Percentiles rank a stretch among this genome's conserved stretches.
phyloP scores from a whole-genome alignment of 2,113 vertebrate genomes.

The Orycteropus afer region DNA sequence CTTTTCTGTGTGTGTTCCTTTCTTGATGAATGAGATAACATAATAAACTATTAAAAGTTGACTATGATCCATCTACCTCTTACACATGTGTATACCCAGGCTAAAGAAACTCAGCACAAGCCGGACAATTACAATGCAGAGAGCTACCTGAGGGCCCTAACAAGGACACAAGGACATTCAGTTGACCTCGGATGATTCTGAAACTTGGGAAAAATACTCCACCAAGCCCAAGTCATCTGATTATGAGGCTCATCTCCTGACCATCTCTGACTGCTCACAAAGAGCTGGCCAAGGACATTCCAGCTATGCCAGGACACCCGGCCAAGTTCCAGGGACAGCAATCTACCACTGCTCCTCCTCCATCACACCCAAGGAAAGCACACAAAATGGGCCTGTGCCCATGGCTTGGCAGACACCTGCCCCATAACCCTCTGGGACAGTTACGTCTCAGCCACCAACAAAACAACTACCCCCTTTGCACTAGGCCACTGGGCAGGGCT shows the following conservation, averaged over 20 bases:
- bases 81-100: background rate
- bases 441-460: background rate
- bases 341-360: background rate
- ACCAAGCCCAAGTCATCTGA: slow-evolving; percentile 57
- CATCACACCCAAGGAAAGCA: slow-evolving; percentile 44
- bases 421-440: background rate
- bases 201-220: slow-evolving; percentile 59
- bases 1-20: background rate
- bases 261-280: slow-evolving; percentile 48
- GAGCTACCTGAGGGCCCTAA: background rate
- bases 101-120: slow-evolving; percentile 14
- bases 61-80: background rate
- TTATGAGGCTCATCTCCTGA: slow-evolving; percentile 73
- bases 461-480: background rate
- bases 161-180: slow-evolving; percentile 29
- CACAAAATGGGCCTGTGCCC: background rate
- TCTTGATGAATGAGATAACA: background rate
- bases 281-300: slow-evolving; percentile 75
- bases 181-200: slow-evolving; percentile 69
- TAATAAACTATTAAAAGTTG: background rate
- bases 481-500: background rate
- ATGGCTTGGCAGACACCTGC: background rate
- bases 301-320: slow-evolving; percentile 51
- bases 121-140: background rate
- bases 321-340: slow-evolving; percentile 40